These are phyloP conservation scores for Lordiphosa clarofinis DNA, from an alignment of 1,140 invertebrate species.

Conservation along the genomic window DNA sequence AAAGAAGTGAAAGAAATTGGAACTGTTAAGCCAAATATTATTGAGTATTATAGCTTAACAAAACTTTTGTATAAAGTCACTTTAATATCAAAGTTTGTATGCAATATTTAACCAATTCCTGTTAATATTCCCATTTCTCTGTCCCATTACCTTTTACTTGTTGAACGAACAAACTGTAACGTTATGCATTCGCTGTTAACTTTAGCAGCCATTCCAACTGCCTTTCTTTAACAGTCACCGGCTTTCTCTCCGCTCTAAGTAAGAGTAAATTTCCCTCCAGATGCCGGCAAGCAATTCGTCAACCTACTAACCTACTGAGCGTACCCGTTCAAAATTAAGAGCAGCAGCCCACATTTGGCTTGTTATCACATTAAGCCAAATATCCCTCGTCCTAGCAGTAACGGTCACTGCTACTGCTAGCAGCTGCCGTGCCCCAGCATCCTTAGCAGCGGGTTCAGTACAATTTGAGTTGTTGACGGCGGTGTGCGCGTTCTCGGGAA, in stretches of 20 bases:
- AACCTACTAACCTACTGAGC: conserved; percentile 71
- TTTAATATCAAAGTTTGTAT: no score
- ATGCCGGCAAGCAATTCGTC: conserved; percentile 30
- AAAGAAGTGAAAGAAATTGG: no score
- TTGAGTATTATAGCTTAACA: no score
- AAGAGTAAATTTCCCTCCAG: conserved; percentile 60
- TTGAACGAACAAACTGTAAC: no score
- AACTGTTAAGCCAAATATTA: no score
- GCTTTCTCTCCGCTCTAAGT: not conserved
- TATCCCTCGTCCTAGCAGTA: conserved; percentile 24
- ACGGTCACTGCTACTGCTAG: conserved; percentile 24
- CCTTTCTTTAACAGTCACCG: conserved; percentile 4
- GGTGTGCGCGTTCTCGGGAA: conserved; percentile 59
- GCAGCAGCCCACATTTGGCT: conserved; percentile 1
- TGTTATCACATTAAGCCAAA: conserved; percentile 39
- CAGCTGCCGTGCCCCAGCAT: conserved; percentile 26
- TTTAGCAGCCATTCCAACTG: not conserved
- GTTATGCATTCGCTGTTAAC: no score
- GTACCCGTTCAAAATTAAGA: conserved; percentile 30
- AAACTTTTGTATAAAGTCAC: no score
- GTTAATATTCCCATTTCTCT: no score
- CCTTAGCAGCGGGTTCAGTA: conserved; percentile 49
- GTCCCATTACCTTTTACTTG: no score
- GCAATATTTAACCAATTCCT: no score
- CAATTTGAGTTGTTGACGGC: conserved; percentile 70